phyloP scores from a whole-genome alignment of 1,140 invertebrate species.

The Limonius californicus region DNA sequence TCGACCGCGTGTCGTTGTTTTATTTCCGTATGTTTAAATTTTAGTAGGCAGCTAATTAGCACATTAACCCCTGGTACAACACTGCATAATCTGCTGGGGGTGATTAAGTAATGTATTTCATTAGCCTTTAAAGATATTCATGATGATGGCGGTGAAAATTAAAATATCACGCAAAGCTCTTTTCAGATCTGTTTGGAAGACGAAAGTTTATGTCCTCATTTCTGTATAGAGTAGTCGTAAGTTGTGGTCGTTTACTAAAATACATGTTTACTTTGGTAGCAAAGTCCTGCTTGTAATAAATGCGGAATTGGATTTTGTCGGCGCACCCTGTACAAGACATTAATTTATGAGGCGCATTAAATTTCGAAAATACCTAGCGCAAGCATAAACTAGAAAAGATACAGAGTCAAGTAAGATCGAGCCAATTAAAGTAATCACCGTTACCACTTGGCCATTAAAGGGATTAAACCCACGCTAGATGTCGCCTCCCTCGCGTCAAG shows the following conservation, averaged over 20 bases:
- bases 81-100: too few species aligned
- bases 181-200: too few species aligned
- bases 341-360: constrained; percentile 6
- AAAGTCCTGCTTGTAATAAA: too few species aligned
- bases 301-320: too few species aligned
- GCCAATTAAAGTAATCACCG: constrained; percentile 41
- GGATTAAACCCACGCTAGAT: constrained; percentile 39
- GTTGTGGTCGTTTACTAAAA: too few species aligned
- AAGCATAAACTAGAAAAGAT: constrained; percentile 15
- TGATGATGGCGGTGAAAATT: too few species aligned
- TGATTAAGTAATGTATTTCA: too few species aligned
- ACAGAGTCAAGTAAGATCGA: constrained; percentile 23
- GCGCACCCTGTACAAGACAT: background rate
- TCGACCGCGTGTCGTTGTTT: constrained; percentile 1
- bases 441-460: constrained; percentile 43
- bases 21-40: background rate
- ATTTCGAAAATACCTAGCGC: constrained; percentile 11
- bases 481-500: constrained; percentile 37
- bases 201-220: too few species aligned
- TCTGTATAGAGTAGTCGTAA: too few species aligned
- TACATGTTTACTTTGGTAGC: too few species aligned
- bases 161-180: too few species aligned
- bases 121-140: too few species aligned
- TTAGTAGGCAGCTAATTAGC: background rate
- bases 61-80: background rate